Evolutionary conservation across 2,113 vertebrate genomes (phyloP).

Genomic region (Semnopithecus entellus): DNA sequence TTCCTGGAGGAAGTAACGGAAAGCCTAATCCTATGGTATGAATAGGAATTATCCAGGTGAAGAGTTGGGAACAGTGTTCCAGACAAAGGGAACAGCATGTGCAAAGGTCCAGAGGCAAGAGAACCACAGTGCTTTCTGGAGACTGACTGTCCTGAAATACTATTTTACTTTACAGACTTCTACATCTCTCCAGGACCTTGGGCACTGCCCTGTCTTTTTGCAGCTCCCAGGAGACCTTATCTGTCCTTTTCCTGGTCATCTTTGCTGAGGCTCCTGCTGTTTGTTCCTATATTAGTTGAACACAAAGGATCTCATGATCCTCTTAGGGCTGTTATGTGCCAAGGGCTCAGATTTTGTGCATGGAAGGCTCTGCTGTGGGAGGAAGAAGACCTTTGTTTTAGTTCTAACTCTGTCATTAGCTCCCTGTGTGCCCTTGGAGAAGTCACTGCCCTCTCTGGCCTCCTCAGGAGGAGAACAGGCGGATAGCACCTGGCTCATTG

Average conservation of each 20-base stretch:
- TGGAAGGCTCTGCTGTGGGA: not conserved
- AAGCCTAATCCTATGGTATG: not conserved
- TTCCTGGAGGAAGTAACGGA: not conserved
- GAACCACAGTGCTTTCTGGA: not conserved
- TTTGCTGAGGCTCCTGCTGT: not conserved
- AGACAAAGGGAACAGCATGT: not conserved
- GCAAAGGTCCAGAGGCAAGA: not conserved
- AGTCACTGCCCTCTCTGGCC: not conserved
- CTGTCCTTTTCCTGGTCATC: not conserved
- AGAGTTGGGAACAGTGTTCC: not conserved
- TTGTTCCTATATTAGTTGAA: not conserved
- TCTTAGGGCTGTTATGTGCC: not conserved
- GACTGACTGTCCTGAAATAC: not conserved
- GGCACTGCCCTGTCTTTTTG: not conserved
- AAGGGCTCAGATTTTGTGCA: not conserved
- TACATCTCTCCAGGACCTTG: not conserved
- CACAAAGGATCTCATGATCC: not conserved
- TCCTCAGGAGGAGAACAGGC: not conserved
- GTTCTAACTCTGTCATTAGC: not conserved
- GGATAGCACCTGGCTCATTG: not conserved
- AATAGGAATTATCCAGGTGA: not conserved
- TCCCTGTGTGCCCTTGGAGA: not conserved
- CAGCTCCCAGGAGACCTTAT: not conserved
- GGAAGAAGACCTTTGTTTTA: not conserved
- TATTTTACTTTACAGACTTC: not conserved